A percentile compares a stretch with the other conserved stretches of the same genome.
Conservation (phyloP, 1,140 invertebrate genomes). For the Lasaia peninsularis region DNA sequence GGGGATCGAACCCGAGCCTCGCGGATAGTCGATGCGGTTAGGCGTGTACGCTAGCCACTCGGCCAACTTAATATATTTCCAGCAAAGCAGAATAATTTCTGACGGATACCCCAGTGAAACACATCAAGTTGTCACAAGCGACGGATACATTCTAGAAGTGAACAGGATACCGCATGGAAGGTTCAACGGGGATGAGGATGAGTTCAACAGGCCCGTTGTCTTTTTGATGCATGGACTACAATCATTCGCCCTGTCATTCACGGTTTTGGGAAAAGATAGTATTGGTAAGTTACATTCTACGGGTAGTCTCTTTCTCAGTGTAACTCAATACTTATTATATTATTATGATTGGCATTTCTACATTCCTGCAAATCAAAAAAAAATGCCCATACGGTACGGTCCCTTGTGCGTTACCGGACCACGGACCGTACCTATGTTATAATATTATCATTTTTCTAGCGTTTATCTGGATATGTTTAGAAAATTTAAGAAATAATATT, state of each 20-base stretch:
- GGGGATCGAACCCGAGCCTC: no score
- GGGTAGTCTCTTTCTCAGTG: not conserved
- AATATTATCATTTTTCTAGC: no score
- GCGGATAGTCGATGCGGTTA: no score
- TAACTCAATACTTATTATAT: no score
- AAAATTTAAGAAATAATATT: no score
- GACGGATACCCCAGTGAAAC: constrained; percentile 28
- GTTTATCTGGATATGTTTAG: no score
- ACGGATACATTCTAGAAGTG: constrained; percentile 36
- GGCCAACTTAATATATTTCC: constrained; percentile 10
- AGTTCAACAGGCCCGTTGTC: constrained; percentile 54
- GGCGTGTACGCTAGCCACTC: no score
- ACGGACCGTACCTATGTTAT: no score
- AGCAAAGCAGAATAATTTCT: constrained; percentile 17
- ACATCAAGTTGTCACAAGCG: constrained; percentile 27
- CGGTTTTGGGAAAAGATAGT: constrained; percentile 43
- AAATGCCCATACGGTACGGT: no score
- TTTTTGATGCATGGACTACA: constrained; percentile 82
- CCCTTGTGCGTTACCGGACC: no score
- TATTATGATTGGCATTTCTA: no score
- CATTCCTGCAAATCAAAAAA: no score
- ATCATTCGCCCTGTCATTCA: constrained; percentile 78
- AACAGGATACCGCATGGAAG: constrained; percentile 30
- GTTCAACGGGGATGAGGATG: not conserved
- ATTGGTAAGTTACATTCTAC: constrained; percentile 33